These are phyloP conservation scores for Emydoidea blandingii DNA, from an alignment of 2,797 vertebrate species.

Conservation along the genomic window DNA sequence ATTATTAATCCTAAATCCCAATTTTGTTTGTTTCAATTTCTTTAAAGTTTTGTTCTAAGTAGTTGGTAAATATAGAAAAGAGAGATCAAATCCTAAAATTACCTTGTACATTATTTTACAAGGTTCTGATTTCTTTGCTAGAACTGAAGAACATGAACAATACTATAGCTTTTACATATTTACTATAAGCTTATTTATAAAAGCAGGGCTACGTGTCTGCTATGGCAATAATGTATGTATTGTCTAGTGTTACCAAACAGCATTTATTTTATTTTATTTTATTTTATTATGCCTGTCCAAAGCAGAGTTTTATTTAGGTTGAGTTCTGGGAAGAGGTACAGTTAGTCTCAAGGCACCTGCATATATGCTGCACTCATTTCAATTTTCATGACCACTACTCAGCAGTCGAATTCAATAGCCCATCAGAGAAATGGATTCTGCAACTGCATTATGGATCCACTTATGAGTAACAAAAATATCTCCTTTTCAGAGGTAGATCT, in stretches of 20 bases:
- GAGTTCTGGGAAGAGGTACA: not conserved
- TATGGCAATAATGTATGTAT: not conserved
- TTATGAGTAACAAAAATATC: not conserved
- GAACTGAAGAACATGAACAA: not conserved
- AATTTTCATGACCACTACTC: not conserved
- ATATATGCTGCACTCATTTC: not conserved
- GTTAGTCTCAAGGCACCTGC: not conserved
- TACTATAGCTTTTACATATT: not conserved
- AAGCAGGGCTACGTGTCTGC: no score
- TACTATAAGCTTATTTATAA: no score
- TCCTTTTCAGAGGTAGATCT: not conserved
- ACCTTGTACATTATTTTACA: not conserved
- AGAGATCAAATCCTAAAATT: not conserved
- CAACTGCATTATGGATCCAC: not conserved
- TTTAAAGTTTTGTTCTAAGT: not conserved
- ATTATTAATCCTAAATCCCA: no score
- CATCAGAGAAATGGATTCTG: not conserved
- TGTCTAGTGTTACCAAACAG: not conserved
- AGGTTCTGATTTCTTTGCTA: not conserved
- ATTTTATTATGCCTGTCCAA: not conserved
- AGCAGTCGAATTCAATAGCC: not conserved
- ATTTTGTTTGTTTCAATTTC: not conserved
- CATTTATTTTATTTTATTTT: not conserved
- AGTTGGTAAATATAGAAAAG: not conserved
- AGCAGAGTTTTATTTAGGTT: not conserved